phyloP scores from a whole-genome alignment of 2,888 invertebrate genomes.

The Isoperla grammatica region DNA sequence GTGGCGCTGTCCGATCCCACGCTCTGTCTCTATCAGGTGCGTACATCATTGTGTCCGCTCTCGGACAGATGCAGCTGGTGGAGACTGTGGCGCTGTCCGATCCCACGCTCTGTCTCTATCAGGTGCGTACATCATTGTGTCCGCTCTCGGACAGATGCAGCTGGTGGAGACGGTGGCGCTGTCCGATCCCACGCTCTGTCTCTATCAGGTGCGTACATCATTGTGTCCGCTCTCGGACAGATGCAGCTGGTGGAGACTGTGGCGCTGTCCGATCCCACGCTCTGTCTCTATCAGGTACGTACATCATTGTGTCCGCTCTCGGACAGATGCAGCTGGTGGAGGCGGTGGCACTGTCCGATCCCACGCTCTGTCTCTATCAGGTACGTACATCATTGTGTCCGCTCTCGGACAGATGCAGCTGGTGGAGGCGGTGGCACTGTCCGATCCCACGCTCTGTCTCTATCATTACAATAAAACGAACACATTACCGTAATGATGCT shows the following conservation, averaged over 20 bases:
- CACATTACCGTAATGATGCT: too few relatives aligned
- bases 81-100: constrained; percentile 72
- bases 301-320: constrained; percentile 79
- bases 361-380: constrained; percentile 70
- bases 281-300: constrained; percentile 76
- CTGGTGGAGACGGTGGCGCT: constrained; percentile 78
- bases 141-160: constrained; percentile 81
- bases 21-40: constrained; percentile 82
- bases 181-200: constrained; percentile 58
- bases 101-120: constrained; percentile 75
- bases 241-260: constrained; percentile 84
- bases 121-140: constrained; percentile 78
- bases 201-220: constrained; percentile 82
- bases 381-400: constrained; percentile 79
- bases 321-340: constrained; percentile 86
- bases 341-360: constrained; percentile 65
- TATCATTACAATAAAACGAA: too few relatives aligned
- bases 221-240: constrained; percentile 81
- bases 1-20: constrained; percentile 62
- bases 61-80: constrained; percentile 80
- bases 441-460: constrained; percentile 60
- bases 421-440: constrained; percentile 73
- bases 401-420: constrained; percentile 82
- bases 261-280: constrained; percentile 57
- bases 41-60: constrained; percentile 78